Percentiles rank a stretch among this genome's conserved stretches.
Evolutionary conservation across 1,140 invertebrate genomes (phyloP).

Genomic region (Polypedilum vanderplanki): DNA sequence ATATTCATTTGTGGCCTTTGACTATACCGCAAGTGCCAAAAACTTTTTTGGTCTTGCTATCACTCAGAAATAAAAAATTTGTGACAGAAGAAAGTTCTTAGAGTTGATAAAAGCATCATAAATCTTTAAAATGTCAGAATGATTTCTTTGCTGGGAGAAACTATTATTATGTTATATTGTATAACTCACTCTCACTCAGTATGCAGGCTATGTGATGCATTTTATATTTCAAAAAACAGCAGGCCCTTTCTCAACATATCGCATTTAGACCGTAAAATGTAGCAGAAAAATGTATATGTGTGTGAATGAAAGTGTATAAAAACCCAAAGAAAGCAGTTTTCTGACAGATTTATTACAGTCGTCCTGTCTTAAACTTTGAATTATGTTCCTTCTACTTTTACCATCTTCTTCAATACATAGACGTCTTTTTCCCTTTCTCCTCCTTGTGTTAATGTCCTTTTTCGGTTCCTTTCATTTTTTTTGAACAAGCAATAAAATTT

Average conservation of each 20-base stretch:
- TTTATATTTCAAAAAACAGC: neutral
- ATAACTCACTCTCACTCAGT: neutral
- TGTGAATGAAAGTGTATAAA: neutral
- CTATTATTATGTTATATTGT: slow-evolving; percentile 25
- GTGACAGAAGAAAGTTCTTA: neutral
- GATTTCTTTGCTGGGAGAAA: neutral
- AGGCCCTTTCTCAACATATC: slow-evolving; percentile 26
- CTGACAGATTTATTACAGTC: slow-evolving; percentile 28
- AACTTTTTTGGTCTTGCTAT: neutral
- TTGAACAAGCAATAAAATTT: neutral
- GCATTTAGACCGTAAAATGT: neutral
- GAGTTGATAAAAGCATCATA: slow-evolving; percentile 26
- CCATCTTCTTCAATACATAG: neutral
- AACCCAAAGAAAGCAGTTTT: slow-evolving; percentile 13
- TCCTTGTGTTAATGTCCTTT: neutral
- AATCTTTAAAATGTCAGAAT: slow-evolving; percentile 24
- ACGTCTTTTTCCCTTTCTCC: neutral
- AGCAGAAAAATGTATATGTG: neutral
- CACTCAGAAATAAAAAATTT: neutral
- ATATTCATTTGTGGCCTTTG: neutral
- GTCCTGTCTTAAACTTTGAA: slow-evolving; percentile 29
- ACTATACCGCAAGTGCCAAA: neutral
- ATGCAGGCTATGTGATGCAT: neutral
- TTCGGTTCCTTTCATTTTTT: neutral
- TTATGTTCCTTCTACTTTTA: slow-evolving; percentile 14